These are phyloP conservation scores for Balanococcus diminutus DNA, from an alignment of 2,888 invertebrate genomes.

Conservation along the genomic window DNA sequence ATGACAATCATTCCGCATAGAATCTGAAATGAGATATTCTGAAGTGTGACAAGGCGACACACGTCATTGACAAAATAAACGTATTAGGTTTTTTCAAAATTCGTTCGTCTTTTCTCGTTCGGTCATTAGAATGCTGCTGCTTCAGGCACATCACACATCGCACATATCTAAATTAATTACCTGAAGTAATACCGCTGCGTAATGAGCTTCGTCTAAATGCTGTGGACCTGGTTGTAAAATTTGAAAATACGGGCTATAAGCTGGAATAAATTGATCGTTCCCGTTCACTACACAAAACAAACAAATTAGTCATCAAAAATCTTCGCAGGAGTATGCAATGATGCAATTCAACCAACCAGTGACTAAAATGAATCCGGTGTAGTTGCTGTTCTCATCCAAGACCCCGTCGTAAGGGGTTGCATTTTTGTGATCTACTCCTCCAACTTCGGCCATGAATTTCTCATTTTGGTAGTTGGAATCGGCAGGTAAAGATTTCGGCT, in stretches of 20 bases:
- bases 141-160: neutral
- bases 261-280: slow-evolving; percentile 65
- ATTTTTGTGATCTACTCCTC: neutral
- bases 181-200: slow-evolving; percentile 13
- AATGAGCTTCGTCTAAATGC: slow-evolving; percentile 44
- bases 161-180: neutral
- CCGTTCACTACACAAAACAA: slow-evolving; percentile 63
- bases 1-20: slow-evolving; percentile 48
- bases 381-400: slow-evolving; percentile 78
- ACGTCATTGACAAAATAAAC: neutral
- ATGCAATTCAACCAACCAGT: slow-evolving; percentile 68
- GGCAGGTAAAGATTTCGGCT: neutral
- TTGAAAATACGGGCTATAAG: slow-evolving; percentile 78
- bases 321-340: too few species aligned
- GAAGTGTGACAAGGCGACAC: slow-evolving; percentile 35
- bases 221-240: slow-evolving; percentile 74
- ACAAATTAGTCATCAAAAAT: neutral
- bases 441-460: slow-evolving; percentile 19
- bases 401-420: slow-evolving; percentile 70
- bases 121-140: neutral
- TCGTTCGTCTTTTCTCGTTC: neutral
- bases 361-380: slow-evolving; percentile 84
- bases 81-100: neutral
- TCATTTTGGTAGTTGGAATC: slow-evolving; percentile 7
- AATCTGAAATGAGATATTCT: slow-evolving; percentile 51